Percentiles rank a stretch among this genome's conserved stretches.
Conservation (phyloP, 1,140 invertebrate genomes). For the Zophobas atratus region DNA sequence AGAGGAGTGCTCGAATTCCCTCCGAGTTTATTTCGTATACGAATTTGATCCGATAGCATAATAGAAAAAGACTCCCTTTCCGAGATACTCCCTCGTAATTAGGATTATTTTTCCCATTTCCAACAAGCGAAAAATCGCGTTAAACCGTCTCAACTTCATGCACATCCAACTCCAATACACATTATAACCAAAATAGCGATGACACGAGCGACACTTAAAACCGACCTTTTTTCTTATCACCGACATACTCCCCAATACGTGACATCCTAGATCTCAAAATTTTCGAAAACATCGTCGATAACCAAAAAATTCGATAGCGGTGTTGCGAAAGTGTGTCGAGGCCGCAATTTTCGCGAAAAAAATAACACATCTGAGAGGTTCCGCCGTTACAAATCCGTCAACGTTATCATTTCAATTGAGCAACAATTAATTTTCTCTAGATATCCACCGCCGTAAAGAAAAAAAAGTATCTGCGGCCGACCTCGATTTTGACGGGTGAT, state of each 20-base stretch:
- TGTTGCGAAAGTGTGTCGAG: conserved; percentile 2
- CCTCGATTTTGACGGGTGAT: background rate
- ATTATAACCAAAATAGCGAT: no score
- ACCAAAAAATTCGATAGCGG: background rate
- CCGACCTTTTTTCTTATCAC: no score
- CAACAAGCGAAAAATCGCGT: background rate
- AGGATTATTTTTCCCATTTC: background rate
- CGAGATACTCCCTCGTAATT: background rate
- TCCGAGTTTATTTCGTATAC: background rate
- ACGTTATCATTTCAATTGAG: conserved; percentile 19
- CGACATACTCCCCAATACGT: no score
- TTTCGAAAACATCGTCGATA: background rate
- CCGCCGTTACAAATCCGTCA: background rate
- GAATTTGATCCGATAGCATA: background rate
- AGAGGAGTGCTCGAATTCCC: background rate
- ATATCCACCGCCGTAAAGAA: background rate
- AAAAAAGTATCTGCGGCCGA: background rate
- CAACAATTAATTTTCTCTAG: background rate
- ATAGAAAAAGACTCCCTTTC: background rate
- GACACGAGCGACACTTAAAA: no score
- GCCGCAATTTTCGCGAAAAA: conserved; percentile 1
- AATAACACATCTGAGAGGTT: background rate
- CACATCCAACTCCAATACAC: background rate
- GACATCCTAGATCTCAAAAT: no score
- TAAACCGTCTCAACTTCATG: background rate